A percentile compares a stretch with the other conserved stretches of the same genome.
phyloP scores from a whole-genome alignment of 1,140 invertebrate genomes.

The Planococcus citri region DNA sequence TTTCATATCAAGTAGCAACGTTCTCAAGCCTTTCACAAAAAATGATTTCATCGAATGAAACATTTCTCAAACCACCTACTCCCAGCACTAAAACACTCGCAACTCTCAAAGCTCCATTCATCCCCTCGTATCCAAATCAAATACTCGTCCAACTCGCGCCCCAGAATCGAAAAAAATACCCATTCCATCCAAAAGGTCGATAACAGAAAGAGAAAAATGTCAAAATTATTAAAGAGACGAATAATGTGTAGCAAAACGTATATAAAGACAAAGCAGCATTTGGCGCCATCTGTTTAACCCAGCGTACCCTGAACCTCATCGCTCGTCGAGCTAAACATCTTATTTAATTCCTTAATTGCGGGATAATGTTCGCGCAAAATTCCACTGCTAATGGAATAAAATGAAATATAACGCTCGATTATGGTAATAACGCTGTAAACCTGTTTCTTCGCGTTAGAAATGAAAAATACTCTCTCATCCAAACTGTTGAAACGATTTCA shows the following conservation, averaged over 20 bases:
- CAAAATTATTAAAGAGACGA: neutral
- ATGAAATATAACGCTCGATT: neutral
- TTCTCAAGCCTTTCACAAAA: too few relatives aligned
- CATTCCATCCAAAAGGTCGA: neutral
- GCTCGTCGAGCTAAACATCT: neutral
- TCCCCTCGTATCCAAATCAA: too few relatives aligned
- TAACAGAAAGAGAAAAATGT: neutral
- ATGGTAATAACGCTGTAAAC: neutral
- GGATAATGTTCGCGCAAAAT: neutral
- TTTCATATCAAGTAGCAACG: too few relatives aligned
- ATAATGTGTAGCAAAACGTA: neutral
- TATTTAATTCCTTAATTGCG: neutral
- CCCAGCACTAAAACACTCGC: too few relatives aligned
- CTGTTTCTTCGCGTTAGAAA: too few relatives aligned
- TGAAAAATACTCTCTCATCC: too few relatives aligned
- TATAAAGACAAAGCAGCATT: neutral
- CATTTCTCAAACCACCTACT: too few relatives aligned
- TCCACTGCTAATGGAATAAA: neutral
- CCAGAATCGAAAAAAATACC: neutral
- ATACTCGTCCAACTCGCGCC: too few relatives aligned
- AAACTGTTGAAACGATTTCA: too few relatives aligned
- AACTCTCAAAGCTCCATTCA: too few relatives aligned
- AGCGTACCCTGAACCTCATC: neutral
- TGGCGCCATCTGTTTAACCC: neutral
- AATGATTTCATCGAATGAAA: too few relatives aligned